Evolutionary conservation across 2,797 vertebrate genomes (phyloP).

Genomic region (Gymnocypris eckloni): DNA sequence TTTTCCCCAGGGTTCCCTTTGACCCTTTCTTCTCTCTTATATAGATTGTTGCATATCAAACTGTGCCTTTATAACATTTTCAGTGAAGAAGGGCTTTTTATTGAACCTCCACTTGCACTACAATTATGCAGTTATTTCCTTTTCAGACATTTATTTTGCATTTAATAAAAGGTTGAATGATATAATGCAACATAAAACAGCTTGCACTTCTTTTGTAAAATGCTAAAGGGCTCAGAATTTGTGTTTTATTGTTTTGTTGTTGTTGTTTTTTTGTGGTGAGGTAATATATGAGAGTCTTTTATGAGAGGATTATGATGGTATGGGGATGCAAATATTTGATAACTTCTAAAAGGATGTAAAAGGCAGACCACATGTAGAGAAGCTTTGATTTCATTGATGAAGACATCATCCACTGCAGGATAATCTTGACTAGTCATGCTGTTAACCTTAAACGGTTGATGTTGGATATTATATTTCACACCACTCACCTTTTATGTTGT

Average conservation of each 20-base stretch:
- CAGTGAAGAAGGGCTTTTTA: constrained; percentile 24
- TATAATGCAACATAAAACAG: constrained; percentile 12
- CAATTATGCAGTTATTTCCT: constrained; percentile 33
- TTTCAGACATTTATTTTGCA: constrained; percentile 12
- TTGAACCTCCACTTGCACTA: constrained; percentile 20
- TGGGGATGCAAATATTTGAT: constrained; percentile 40
- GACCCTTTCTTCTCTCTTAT: background rate
- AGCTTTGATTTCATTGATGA: constrained; percentile 41
- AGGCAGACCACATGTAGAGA: constrained; percentile 1
- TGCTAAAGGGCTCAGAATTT: background rate
- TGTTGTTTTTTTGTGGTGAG: background rate
- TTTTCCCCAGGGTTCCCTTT: constrained; percentile 13
- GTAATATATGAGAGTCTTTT: constrained; percentile 15
- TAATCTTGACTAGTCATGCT: constrained; percentile 9
- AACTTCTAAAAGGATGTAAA: constrained; percentile 34
- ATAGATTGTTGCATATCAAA: constrained; percentile 19
- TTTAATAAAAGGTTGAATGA: constrained; percentile 31
- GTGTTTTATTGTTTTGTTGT: background rate
- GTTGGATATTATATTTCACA: background rate
- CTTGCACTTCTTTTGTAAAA: constrained; percentile 13
- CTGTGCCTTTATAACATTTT: constrained; percentile 21
- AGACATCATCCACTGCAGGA: background rate
- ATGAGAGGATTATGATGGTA: constrained; percentile 33
- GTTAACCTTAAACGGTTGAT: background rate
- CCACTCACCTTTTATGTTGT: background rate